Percentiles rank a stretch among this genome's conserved stretches.
These are phyloP conservation scores for Xylocopa sonorina DNA, from an alignment of 1,140 invertebrate species.

Conservation along the genomic window DNA sequence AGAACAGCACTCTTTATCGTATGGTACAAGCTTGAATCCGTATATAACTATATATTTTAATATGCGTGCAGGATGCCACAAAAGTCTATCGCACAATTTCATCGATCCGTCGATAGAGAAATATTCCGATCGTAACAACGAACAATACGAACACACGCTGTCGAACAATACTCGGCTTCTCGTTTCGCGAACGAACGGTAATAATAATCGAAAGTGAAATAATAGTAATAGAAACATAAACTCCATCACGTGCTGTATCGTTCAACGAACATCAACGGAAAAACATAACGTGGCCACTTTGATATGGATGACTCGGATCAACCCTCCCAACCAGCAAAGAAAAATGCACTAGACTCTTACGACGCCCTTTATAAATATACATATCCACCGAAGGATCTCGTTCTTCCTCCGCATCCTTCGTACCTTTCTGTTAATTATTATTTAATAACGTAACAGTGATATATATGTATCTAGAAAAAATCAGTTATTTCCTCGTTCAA, in stretches of 20 bases:
- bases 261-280: neutral
- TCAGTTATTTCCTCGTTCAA: conserved; percentile 54
- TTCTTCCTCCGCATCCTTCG: neutral
- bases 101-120: neutral
- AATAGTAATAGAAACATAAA: neutral
- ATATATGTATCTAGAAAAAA: conserved; percentile 71
- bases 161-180: neutral
- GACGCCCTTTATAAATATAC: conserved; percentile 53
- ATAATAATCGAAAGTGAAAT: neutral
- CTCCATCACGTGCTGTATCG: neutral
- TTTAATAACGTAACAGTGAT: conserved; percentile 68
- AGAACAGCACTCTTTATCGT: conserved; percentile 66
- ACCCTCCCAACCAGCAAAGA: neutral
- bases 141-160: neutral
- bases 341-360: conserved; percentile 32
- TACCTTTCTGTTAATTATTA: neutral
- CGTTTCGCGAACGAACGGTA: neutral
- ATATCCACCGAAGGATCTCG: conserved; percentile 54
- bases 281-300: neutral
- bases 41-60: conserved; percentile 59
- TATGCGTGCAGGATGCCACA: conserved; percentile 47
- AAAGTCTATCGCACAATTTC: conserved; percentile 37
- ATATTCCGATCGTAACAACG: neutral
- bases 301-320: neutral
- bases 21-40: conserved; percentile 62